Evolutionary conservation across 2,888 invertebrate species (phyloP).

Genomic region (Lasioglossum lativentre): DNA sequence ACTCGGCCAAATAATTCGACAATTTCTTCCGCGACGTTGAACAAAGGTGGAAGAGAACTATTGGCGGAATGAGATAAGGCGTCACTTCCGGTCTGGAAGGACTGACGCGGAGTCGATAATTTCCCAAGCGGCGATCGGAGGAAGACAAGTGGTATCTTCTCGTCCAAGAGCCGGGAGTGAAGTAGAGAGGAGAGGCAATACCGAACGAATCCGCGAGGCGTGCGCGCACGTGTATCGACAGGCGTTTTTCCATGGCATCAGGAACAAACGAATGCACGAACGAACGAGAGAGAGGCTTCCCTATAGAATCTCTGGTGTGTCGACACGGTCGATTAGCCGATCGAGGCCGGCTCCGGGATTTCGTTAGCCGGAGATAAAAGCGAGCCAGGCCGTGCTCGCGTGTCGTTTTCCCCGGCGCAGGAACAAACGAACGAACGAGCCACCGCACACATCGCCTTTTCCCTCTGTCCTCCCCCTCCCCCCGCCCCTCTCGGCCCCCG

Average conservation of each 20-base stretch:
- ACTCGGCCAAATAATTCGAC: not conserved
- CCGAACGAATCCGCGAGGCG: not conserved
- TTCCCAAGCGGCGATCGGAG: not conserved
- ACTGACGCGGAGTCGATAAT: not conserved
- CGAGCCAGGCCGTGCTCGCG: conserved; percentile 45
- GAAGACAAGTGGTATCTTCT: not conserved
- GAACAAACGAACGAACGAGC: conserved; percentile 47
- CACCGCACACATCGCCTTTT: not conserved
- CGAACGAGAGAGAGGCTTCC: conserved; percentile 22
- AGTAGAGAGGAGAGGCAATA: not conserved
- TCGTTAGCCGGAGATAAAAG: conserved; percentile 74
- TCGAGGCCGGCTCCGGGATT: conserved; percentile 70
- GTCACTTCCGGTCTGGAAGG: not conserved
- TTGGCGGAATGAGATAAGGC: conserved; percentile 1
- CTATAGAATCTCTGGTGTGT: conserved; percentile 64
- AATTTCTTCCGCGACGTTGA: not conserved
- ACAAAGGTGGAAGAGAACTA: not conserved
- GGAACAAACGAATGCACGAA: not conserved
- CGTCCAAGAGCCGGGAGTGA: not conserved
- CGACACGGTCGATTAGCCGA: conserved; percentile 75
- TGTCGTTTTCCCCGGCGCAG: conserved; percentile 63
- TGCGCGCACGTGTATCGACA: conserved; percentile 59
- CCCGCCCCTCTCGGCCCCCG: not conserved
- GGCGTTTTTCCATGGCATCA: conserved; percentile 54
- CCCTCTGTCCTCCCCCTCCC: not conserved